Evolutionary conservation across 2,113 vertebrate genomes (phyloP).

Genomic region (Anolis carolinensis): DNA sequence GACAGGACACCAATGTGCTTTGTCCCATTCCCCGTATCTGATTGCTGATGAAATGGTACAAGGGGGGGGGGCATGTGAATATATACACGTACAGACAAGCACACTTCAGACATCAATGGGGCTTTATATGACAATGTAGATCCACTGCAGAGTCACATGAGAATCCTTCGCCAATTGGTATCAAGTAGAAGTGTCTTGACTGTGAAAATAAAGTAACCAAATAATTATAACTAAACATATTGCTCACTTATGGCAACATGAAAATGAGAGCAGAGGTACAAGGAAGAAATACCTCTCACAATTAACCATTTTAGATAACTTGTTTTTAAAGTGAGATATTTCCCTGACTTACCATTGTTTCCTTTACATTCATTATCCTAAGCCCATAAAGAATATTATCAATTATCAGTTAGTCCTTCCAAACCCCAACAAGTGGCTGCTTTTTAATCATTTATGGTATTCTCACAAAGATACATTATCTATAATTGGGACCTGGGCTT

Average conservation of each 20-base stretch:
- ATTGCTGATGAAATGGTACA: no score
- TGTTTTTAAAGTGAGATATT: neutral
- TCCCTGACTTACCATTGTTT: neutral
- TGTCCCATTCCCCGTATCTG: no score
- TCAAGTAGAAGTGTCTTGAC: neutral
- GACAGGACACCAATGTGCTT: no score
- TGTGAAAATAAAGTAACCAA: neutral
- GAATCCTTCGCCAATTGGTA: no score
- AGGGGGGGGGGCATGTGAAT: neutral
- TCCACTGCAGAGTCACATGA: no score
- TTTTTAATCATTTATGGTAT: slow-evolving; percentile 2
- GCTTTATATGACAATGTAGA: neutral
- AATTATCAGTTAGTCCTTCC: slow-evolving; percentile 20
- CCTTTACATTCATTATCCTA: neutral
- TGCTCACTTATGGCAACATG: neutral
- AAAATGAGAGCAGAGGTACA: neutral
- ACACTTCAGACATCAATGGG: neutral
- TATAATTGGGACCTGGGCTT: slow-evolving; percentile 38
- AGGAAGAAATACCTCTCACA: neutral
- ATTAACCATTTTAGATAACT: neutral
- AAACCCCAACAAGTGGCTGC: slow-evolving; percentile 14
- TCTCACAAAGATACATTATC: slow-evolving; percentile 36
- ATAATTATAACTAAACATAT: neutral
- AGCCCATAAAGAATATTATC: neutral
- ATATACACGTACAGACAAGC: neutral